Evolutionary conservation across 2,888 invertebrate species (phyloP).

Genomic region (Neocrepidodera transversa): DNA sequence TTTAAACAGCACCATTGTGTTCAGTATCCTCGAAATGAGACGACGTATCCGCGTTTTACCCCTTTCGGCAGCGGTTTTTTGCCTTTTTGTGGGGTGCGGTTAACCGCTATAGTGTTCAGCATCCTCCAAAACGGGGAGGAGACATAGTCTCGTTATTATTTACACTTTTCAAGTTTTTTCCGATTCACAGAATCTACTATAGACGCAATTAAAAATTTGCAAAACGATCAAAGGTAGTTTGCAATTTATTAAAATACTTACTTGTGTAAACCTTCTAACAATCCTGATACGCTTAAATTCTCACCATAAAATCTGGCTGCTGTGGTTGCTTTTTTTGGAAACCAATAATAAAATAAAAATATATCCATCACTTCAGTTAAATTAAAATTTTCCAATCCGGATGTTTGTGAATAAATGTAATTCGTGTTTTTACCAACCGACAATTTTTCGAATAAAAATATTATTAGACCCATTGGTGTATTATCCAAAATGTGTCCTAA

Average conservation of each 20-base stretch:
- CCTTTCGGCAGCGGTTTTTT: no score
- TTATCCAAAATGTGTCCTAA: slow-evolving; percentile 72
- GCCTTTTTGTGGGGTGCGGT: no score
- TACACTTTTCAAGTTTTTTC: no score
- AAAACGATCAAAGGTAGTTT: no score
- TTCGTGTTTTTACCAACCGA: slow-evolving; percentile 71
- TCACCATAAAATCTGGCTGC: slow-evolving; percentile 78
- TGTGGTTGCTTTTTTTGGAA: slow-evolving; percentile 72
- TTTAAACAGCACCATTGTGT: no score
- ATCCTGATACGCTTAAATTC: slow-evolving; percentile 50
- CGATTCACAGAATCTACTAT: no score
- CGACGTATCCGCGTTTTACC: no score
- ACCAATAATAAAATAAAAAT: slow-evolving; percentile 78
- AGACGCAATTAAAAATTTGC: no score
- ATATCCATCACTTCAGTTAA: slow-evolving; percentile 77
- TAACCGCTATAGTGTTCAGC: no score
- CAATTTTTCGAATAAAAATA: slow-evolving; percentile 89
- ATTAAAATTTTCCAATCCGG: slow-evolving; percentile 70
- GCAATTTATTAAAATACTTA: slow-evolving; percentile 35
- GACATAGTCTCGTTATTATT: no score
- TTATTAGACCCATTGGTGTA: slow-evolving; percentile 83
- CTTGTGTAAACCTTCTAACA: slow-evolving; percentile 33
- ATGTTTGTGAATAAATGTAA: slow-evolving; percentile 64
- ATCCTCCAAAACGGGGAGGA: no score
- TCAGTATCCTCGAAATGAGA: no score